These are phyloP conservation scores for Macrobrachium nipponense DNA, from an alignment of 1,140 invertebrate species.

Conservation along the genomic window DNA sequence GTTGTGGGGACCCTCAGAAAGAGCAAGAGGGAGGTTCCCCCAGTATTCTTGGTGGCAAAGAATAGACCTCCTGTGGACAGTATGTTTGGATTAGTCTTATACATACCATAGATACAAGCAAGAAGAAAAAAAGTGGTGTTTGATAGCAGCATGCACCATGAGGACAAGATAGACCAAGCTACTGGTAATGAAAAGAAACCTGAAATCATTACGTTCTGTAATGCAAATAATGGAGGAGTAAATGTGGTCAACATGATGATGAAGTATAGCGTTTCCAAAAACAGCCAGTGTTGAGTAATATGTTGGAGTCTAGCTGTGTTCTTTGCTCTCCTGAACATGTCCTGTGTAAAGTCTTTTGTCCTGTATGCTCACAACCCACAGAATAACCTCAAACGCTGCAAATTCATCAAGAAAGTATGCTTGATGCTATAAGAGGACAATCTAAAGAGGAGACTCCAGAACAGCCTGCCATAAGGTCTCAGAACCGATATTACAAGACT, in stretches of 20 bases:
- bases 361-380: slow-evolving; percentile 24
- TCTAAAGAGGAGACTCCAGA: slow-evolving; percentile 40
- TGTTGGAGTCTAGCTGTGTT: slow-evolving; percentile 61
- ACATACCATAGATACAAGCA: no score
- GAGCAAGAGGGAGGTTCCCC: slow-evolving; percentile 60
- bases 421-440: slow-evolving; percentile 10
- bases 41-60: slow-evolving; percentile 41
- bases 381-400: slow-evolving; percentile 30
- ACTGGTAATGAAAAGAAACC: no score
- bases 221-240: no score
- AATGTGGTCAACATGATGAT: no score
- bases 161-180: no score
- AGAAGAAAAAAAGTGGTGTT: no score
- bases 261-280: no score
- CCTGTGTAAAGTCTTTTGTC: slow-evolving; percentile 30
- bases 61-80: slow-evolving; percentile 29
- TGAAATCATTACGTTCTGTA: no score
- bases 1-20: slow-evolving; percentile 60
- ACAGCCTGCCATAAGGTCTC: slow-evolving; percentile 25
- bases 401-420: slow-evolving; percentile 39
- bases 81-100: slow-evolving; percentile 57
- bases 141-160: no score
- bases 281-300: no score
- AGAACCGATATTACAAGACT: slow-evolving; percentile 13
- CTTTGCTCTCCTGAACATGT: slow-evolving; percentile 62